phyloP scores from a whole-genome alignment of 2,888 invertebrate species.

The Augiades crinisus region DNA sequence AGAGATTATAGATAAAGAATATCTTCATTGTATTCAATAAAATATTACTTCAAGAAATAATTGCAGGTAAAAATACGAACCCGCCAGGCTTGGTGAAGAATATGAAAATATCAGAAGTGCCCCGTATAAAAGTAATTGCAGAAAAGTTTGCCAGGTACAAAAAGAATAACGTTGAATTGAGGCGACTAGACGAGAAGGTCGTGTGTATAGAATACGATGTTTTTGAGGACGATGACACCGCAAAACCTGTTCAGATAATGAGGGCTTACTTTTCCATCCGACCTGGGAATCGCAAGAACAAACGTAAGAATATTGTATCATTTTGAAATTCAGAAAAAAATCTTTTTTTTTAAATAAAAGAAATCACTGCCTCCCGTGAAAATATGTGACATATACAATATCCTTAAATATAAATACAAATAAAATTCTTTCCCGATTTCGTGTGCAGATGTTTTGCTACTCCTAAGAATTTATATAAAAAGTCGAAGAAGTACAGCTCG shows the following conservation, averaged over 20 bases:
- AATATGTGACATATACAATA: too few relatives aligned
- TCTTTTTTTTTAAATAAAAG: too few relatives aligned
- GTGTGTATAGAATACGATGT: conserved; percentile 58
- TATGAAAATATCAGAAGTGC: conserved; percentile 53
- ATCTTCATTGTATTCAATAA: too few relatives aligned
- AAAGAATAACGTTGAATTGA: conserved; percentile 55
- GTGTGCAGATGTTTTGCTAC: too few relatives aligned
- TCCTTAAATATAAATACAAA: too few relatives aligned
- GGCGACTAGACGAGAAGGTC: conserved; percentile 61
- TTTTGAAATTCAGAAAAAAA: too few relatives aligned
- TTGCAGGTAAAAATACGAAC: conserved; percentile 4
- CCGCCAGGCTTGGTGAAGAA: conserved; percentile 30
- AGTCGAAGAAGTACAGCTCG: too few relatives aligned
- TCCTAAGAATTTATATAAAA: too few relatives aligned
- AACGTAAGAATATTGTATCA: conserved; percentile 29
- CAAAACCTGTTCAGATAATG: conserved; percentile 50
- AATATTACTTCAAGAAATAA: too few relatives aligned
- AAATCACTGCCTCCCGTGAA: too few relatives aligned
- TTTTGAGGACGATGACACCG: conserved; percentile 18
- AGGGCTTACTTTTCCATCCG: conserved; percentile 62
- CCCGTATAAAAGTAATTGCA: conserved; percentile 59
- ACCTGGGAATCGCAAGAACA: conserved; percentile 30
- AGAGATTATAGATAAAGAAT: too few relatives aligned
- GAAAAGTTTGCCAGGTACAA: conserved; percentile 60
- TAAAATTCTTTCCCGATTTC: too few relatives aligned